A percentile compares a stretch with the other conserved stretches of the same genome.
phyloP scores from a whole-genome alignment of 2,797 vertebrate genomes.

The Eospalax fontanierii region DNA sequence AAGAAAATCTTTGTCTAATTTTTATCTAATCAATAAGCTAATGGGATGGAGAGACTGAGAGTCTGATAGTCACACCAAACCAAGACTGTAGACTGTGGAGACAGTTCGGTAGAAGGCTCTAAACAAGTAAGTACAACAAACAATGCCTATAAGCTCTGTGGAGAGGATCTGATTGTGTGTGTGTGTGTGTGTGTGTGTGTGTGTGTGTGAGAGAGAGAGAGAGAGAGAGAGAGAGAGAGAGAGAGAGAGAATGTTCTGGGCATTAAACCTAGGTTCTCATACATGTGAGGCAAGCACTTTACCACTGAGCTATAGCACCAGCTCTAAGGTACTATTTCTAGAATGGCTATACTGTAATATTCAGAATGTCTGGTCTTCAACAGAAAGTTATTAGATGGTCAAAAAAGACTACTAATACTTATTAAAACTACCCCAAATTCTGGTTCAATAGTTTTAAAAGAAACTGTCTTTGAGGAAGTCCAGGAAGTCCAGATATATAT shows the following conservation, averaged over 20 bases:
- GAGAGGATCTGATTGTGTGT: too few species aligned
- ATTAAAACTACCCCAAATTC: background rate
- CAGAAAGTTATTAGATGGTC: background rate
- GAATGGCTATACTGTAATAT: background rate
- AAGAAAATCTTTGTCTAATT: background rate
- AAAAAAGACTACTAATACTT: background rate
- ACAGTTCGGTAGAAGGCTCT: background rate
- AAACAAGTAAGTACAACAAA: background rate
- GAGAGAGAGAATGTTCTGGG: background rate
- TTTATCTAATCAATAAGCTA: background rate
- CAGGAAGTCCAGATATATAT: background rate
- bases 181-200: too few species aligned
- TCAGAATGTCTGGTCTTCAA: background rate
- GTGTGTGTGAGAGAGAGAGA: too few species aligned
- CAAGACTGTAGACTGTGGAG: too few species aligned
- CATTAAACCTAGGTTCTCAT: background rate
- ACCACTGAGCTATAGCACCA: too few species aligned
- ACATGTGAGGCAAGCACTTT: background rate
- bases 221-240: background rate
- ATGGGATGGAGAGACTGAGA: background rate
- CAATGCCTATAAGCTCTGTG: too few species aligned
- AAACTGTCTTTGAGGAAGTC: background rate
- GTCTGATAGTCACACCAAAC: background rate
- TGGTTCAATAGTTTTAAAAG: background rate
- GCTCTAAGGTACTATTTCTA: background rate